These are phyloP conservation scores for Embidobia sp. DNA, from an alignment of 2,888 invertebrate genomes.

Conservation along the genomic window DNA sequence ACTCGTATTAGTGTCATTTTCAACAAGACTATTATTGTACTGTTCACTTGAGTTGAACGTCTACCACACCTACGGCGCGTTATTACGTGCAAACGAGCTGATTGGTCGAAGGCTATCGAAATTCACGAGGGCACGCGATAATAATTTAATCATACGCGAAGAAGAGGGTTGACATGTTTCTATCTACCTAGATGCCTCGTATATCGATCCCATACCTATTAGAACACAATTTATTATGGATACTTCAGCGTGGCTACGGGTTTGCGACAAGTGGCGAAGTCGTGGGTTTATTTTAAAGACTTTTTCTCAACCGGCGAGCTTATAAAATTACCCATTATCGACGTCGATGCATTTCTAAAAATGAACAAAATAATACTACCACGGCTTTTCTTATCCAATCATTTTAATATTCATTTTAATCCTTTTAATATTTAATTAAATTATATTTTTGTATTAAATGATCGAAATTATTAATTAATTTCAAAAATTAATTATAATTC, in stretches of 20 bases:
- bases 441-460: too few relatives aligned
- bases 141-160: slow-evolving; percentile 65
- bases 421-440: too few relatives aligned
- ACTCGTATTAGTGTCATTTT: slow-evolving; percentile 57
- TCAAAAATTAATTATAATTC: too few relatives aligned
- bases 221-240: slow-evolving; percentile 53
- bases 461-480: too few relatives aligned
- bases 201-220: slow-evolving; percentile 51
- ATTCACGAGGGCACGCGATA: slow-evolving; percentile 65
- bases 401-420: too few relatives aligned
- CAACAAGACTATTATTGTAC: slow-evolving; percentile 61
- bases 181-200: slow-evolving; percentile 50
- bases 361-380: too few relatives aligned
- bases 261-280: background rate
- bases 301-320: too few relatives aligned
- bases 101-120: slow-evolving; percentile 67
- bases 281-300: background rate
- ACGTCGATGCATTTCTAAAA: too few relatives aligned
- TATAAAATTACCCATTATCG: too few relatives aligned
- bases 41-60: slow-evolving; percentile 62
- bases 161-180: slow-evolving; percentile 61
- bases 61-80: slow-evolving; percentile 57
- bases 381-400: too few relatives aligned
- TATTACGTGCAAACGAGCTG: slow-evolving; percentile 63
- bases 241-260: slow-evolving; percentile 11